phyloP scores from a whole-genome alignment of 2,888 invertebrate genomes.

The Timema cristinae region DNA sequence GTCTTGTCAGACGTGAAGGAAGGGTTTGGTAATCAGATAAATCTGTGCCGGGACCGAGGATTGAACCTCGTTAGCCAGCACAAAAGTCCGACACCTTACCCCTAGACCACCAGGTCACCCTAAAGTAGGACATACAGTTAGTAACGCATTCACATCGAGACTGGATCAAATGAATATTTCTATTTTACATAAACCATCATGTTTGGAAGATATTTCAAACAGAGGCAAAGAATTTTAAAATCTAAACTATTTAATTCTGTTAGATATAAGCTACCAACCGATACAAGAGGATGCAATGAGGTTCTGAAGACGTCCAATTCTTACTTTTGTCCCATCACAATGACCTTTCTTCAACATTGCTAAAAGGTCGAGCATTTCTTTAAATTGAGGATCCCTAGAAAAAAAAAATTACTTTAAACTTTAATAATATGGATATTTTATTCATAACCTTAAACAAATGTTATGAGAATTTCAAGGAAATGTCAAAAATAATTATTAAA shows the following conservation, averaged over 20 bases:
- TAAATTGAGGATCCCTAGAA: conserved; percentile 83
- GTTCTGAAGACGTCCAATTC: conserved; percentile 91
- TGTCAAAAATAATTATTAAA: too few species aligned
- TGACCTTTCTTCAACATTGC: conserved; percentile 97
- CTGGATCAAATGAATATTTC: neutral
- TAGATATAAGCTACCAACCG: conserved; percentile 50
- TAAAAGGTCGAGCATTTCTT: conserved; percentile 91
- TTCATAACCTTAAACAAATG: too few species aligned
- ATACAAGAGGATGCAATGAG: conserved; percentile 97
- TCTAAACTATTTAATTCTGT: neutral
- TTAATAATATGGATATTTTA: neutral
- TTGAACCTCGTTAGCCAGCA: too few species aligned
- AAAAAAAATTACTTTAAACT: conserved; percentile 7
- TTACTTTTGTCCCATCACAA: conserved; percentile 93
- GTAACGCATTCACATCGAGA: neutral
- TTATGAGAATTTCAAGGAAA: too few species aligned
- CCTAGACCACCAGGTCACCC: too few species aligned
- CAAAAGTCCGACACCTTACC: too few species aligned
- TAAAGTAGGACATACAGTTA: neutral
- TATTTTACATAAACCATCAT: conserved; percentile 19
- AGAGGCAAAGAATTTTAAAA: too few species aligned
- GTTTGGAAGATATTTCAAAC: neutral
- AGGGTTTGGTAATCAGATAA: too few species aligned
- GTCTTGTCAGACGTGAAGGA: too few species aligned
- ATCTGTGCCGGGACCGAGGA: too few species aligned